Conservation (phyloP, 2,797 vertebrate genomes). For the Molothrus aeneus region DNA sequence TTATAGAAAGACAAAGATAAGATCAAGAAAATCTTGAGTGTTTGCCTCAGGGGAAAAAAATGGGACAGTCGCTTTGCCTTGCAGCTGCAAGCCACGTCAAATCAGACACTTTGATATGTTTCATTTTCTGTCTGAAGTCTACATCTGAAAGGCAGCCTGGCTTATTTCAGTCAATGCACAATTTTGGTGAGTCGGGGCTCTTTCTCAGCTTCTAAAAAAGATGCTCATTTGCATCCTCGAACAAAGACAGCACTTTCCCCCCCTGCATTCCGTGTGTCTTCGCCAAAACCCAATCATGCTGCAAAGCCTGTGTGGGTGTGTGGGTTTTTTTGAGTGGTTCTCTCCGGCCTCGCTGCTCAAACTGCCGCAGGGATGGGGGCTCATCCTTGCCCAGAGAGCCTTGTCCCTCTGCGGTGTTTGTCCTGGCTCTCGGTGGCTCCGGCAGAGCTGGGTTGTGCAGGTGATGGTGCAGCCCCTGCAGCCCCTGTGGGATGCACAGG, state of each 20-base stretch:
- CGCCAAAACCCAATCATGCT: constrained; percentile 26
- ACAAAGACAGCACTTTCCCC: constrained; percentile 49
- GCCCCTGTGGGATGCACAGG: not conserved
- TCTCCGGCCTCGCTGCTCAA: not conserved
- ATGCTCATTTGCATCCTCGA: constrained; percentile 67
- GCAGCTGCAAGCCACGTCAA: constrained; percentile 69
- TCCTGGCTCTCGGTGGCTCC: rapidly evolving
- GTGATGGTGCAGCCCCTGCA: rapidly evolving
- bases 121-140: constrained; percentile 71
- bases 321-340: not conserved
- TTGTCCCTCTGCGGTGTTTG: rapidly evolving
- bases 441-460: rapidly evolving
- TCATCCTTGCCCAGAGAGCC: rapidly evolving
- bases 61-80: constrained; percentile 64
- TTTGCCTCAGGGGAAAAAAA: constrained; percentile 61
- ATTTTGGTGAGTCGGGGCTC: constrained; percentile 64
- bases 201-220: constrained; percentile 70
- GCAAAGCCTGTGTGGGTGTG: not conserved
- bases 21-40: constrained; percentile 70
- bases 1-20: constrained; percentile 71
- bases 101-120: constrained; percentile 67
- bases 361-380: not conserved
- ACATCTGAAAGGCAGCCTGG: constrained; percentile 63
- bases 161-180: constrained; percentile 68
- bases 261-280: not conserved